Percentiles rank a stretch among this genome's conserved stretches.
These are phyloP conservation scores for Charadrius vociferus DNA, from an alignment of 2,113 vertebrate genomes.

Conservation along the genomic window DNA sequence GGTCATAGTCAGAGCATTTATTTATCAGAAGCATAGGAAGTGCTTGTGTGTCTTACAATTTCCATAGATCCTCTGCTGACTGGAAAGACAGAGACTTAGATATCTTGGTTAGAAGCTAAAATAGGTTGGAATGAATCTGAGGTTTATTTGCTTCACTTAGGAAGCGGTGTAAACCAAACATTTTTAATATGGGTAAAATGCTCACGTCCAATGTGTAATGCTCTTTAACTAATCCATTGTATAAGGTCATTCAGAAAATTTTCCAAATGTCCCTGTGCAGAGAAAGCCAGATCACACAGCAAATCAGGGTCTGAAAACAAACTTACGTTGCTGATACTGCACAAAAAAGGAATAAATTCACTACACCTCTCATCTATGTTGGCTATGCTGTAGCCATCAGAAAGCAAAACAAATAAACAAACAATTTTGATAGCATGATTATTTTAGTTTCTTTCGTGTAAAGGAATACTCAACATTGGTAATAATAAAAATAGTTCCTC, in stretches of 20 bases:
- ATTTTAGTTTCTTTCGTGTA: background rate
- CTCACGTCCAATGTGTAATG: background rate
- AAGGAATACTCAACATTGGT: background rate
- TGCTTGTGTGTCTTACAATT: background rate
- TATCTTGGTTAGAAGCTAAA: background rate
- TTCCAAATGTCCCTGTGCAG: rapidly evolving
- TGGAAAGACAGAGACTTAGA: background rate
- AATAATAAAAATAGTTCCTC: background rate
- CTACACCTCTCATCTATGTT: background rate
- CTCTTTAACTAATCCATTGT: background rate
- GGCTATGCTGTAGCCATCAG: background rate
- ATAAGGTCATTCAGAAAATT: background rate
- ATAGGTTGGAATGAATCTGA: background rate
- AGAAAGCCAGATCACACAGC: background rate
- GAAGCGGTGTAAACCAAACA: background rate
- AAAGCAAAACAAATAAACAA: background rate
- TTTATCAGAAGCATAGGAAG: background rate
- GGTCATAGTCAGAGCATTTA: background rate
- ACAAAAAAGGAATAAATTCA: background rate
- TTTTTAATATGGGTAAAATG: background rate
- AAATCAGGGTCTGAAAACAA: background rate
- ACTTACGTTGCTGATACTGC: background rate
- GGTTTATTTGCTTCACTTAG: background rate
- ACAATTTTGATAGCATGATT: background rate
- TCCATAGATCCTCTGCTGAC: background rate